Evolutionary conservation across 2,888 invertebrate species (phyloP), one percentile per base, ranked within the genome.

Genomic region (Agapetus fuscipes): DNA sequence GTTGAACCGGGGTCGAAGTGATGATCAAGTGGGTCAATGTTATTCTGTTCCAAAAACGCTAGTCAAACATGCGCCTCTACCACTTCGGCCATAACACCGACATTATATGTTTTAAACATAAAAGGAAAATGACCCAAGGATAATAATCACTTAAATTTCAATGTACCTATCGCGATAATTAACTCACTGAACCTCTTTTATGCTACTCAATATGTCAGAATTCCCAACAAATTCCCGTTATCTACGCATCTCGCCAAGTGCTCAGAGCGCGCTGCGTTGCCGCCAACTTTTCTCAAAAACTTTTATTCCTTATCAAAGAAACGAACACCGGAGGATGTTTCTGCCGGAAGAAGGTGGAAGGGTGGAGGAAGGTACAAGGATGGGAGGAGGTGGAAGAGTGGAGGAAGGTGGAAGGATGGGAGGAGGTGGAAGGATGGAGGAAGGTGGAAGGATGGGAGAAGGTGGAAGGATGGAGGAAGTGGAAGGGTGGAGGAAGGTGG

Each of bases 291-390:
- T 30, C 17, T 11, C 12, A n/a, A n/a, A 34, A 44, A 44, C 30
- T 44, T 44, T 44, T 41, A 35, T 34, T 38, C 37, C 44, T 44
- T 44, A 44, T 44, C 44, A 38, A 37, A 33, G 37, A 37, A 41
- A 33, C 38, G 41, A 37, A 37, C 41, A 31, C 26, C 30, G 37
- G 37, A 32, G 33, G 37, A 44, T 40, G 43, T 37, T 40, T 40
- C 37, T n/a, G 29, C 37, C 11, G 13, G 11, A 10, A 11, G 7
- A 4, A 27, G 24, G 24, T 24, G 24, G 24, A 24, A 24, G 35
- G 16, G 35, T 26, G 28, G 29, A 33, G 33, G 33, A 33, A 38
- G 27, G 33, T 27, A 20, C 13, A 37, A 16, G 28, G 12, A n/a
- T n/a, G n/a, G 12, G 26, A 17, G 17, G 7, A 16, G 24, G 24